Conservation (phyloP, 2,888 invertebrate species). For the Drosophila anomelani region DNA sequence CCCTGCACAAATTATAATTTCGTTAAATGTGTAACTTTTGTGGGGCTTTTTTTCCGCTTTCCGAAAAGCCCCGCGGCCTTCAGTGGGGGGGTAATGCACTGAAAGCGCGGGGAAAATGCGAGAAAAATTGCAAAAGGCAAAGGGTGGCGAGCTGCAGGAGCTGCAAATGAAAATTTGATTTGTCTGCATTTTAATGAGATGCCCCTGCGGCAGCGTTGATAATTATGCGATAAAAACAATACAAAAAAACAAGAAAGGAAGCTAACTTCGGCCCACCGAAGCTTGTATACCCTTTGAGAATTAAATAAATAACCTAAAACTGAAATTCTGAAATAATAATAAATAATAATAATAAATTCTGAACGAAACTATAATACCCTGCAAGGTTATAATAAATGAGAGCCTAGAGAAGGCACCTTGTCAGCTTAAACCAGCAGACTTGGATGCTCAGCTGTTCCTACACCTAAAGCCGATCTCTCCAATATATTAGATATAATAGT, state of each 20-base stretch:
- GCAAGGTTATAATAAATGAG: no score
- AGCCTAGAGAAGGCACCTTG: no score
- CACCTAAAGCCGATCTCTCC: no score
- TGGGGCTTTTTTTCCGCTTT: neutral
- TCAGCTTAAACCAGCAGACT: no score
- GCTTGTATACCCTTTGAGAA: no score
- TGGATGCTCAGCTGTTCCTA: no score
- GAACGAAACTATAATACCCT: no score
- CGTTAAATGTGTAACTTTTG: constrained; percentile 47
- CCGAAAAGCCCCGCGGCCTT: constrained; percentile 8
- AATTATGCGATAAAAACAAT: constrained; percentile 42
- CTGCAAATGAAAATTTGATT: constrained; percentile 54
- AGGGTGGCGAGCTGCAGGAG: neutral
- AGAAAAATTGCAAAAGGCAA: constrained; percentile 7
- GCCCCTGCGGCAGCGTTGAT: constrained; percentile 28
- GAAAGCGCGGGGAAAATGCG: constrained; percentile 13
- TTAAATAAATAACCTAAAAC: no score
- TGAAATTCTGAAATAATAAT: no score
- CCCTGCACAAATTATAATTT: constrained; percentile 45
- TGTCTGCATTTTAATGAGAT: constrained; percentile 56
- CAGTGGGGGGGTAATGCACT: neutral
- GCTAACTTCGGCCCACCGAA: no score
- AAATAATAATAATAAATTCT: no score
- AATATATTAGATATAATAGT: no score
- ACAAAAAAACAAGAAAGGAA: neutral